Evolutionary conservation across 2,797 vertebrate species (phyloP).

Genomic region (Hylomyscus alleni): DNA sequence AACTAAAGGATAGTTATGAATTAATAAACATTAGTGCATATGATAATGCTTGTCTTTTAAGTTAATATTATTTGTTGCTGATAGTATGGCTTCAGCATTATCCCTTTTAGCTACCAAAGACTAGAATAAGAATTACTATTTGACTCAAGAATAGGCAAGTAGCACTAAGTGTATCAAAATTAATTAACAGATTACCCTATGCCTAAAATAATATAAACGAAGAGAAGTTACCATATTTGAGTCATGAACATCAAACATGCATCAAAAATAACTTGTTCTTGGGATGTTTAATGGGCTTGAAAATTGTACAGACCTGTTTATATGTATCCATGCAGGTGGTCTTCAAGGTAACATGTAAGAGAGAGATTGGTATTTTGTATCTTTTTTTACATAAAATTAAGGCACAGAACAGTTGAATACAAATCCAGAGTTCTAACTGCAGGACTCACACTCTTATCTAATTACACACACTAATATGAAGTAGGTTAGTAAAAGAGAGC

Average conservation of each 20-base stretch:
- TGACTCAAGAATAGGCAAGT: not conserved
- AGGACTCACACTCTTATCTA: not conserved
- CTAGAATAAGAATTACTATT: not conserved
- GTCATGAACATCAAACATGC: not conserved
- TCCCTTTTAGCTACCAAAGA: not conserved
- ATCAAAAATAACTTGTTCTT: conserved; percentile 31
- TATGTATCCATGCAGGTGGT: not conserved
- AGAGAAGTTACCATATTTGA: not conserved
- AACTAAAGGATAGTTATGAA: not conserved
- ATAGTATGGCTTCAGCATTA: not conserved
- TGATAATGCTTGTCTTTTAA: not conserved
- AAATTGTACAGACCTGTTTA: not conserved
- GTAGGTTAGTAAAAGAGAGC: not conserved
- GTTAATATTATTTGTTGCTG: not conserved
- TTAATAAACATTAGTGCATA: not conserved
- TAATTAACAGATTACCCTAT: not conserved
- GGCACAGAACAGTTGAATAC: not conserved
- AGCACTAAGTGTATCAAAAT: not conserved
- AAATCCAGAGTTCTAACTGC: not conserved
- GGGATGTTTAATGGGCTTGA: not conserved
- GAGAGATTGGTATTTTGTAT: not conserved
- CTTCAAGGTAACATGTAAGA: not conserved
- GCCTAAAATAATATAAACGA: conserved; percentile 9
- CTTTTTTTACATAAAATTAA: conserved; percentile 46
- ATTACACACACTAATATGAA: not conserved